phyloP scores from a whole-genome alignment of 2,113 vertebrate species.

The Pseudolaguvia tuberculata region DNA sequence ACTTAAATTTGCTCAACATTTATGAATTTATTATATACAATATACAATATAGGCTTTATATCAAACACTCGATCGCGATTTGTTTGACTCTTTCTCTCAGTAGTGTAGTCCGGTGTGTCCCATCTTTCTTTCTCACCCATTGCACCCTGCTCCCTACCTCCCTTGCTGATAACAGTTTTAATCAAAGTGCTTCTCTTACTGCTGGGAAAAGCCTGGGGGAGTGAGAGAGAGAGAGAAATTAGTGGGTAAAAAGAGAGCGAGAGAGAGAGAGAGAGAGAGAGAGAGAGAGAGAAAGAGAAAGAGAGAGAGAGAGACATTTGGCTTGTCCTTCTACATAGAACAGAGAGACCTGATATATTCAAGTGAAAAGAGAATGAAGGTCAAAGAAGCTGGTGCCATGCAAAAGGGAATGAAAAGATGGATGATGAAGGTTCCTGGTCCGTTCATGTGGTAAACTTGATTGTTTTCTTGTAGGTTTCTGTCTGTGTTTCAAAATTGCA shows the following conservation, averaged over 20 bases:
- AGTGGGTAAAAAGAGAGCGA: not conserved
- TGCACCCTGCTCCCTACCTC: conserved; percentile 24
- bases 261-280: conserved; percentile 50
- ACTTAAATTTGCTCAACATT: no score
- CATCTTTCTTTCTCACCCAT: conserved; percentile 18
- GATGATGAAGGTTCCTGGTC: not conserved
- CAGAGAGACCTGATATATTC: conserved; percentile 56
- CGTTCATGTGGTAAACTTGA: not conserved
- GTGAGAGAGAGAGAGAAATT: not conserved
- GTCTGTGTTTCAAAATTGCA: not conserved
- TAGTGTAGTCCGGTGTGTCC: not conserved
- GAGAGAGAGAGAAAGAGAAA: no score
- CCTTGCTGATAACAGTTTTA: conserved; percentile 55
- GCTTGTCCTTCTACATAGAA: conserved; percentile 62
- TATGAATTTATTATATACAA: not conserved
- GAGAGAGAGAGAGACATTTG: conserved; percentile 53
- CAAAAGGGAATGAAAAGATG: conserved; percentile 20
- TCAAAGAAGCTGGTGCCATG: conserved; percentile 23
- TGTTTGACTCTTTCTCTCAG: not conserved
- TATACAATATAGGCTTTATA: not conserved
- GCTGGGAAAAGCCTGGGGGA: conserved; percentile 43
- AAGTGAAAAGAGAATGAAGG: conserved; percentile 37
- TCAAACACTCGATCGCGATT: not conserved
- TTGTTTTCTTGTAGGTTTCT: not conserved
- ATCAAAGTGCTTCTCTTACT: conserved; percentile 50